Conservation (phyloP, 1,140 invertebrate species). For the Brachionus plicatilis region DNA sequence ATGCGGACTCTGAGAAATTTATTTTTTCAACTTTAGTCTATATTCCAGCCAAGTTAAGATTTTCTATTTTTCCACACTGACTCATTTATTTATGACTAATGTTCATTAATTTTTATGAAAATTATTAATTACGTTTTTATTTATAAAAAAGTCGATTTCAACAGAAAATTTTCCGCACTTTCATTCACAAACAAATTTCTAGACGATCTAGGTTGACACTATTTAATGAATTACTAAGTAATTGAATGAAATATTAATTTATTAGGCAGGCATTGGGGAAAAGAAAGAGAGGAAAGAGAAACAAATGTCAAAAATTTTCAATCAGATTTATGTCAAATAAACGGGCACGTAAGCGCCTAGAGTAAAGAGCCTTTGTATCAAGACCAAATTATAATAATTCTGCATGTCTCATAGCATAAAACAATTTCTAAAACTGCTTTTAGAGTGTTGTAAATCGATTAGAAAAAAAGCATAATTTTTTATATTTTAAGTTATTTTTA, state of each 20-base stretch:
- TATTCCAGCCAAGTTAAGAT: background rate
- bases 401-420: background rate
- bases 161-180: no score
- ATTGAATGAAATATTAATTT: background rate
- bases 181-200: no score
- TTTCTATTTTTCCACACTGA: background rate
- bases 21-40: background rate
- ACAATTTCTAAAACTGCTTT: background rate
- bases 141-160: background rate
- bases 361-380: background rate
- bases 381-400: background rate
- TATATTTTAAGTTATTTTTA: background rate
- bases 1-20: background rate
- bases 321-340: background rate
- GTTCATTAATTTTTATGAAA: background rate
- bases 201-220: background rate
- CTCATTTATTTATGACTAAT: background rate
- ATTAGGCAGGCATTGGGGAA: background rate
- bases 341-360: background rate
- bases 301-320: background rate
- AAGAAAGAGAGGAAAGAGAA: background rate
- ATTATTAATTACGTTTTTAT: background rate
- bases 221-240: background rate
- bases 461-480: background rate
- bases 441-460: slow-evolving; percentile 28